phyloP scores from a whole-genome alignment of 2,797 vertebrate genomes.

The Australoheros facetus region DNA sequence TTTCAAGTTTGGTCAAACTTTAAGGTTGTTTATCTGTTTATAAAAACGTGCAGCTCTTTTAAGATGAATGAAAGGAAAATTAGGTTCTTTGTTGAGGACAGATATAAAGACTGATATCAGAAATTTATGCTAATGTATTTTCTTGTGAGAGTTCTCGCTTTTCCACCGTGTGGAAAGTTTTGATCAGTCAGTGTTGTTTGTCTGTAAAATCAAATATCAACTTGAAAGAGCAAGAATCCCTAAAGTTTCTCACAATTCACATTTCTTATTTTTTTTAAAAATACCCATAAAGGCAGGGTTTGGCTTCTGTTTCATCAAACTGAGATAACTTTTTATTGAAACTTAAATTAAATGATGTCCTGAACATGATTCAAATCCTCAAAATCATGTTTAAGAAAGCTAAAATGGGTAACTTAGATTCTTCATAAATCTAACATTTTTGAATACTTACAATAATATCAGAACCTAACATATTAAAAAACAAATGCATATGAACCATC shows the following conservation, averaged over 20 bases:
- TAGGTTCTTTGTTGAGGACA: not conserved
- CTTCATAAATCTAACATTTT: too few relatives aligned
- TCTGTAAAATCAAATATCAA: slow-evolving; percentile 8
- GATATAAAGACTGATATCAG: slow-evolving; percentile 7
- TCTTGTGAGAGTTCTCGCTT: not conserved
- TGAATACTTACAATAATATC: too few relatives aligned
- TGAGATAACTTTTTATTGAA: not conserved
- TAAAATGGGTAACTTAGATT: not conserved
- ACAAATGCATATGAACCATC: not conserved
- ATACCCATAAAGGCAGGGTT: not conserved
- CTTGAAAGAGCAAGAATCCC: not conserved
- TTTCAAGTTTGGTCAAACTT: slow-evolving; percentile 15
- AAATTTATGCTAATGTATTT: slow-evolving; percentile 14
- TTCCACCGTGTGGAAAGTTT: not conserved
- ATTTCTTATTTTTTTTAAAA: not conserved
- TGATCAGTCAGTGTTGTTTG: slow-evolving; percentile 18
- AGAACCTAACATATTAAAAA: too few relatives aligned
- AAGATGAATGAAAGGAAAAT: slow-evolving; percentile 14
- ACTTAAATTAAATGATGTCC: not conserved
- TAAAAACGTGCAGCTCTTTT: slow-evolving; percentile 13
- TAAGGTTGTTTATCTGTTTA: slow-evolving; percentile 26
- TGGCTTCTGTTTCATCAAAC: not conserved
- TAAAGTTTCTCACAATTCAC: not conserved
- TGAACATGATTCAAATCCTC: not conserved
- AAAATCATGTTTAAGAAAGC: not conserved